phyloP scores from a whole-genome alignment of 2,888 invertebrate species.

The Polydesmus complanatus region DNA sequence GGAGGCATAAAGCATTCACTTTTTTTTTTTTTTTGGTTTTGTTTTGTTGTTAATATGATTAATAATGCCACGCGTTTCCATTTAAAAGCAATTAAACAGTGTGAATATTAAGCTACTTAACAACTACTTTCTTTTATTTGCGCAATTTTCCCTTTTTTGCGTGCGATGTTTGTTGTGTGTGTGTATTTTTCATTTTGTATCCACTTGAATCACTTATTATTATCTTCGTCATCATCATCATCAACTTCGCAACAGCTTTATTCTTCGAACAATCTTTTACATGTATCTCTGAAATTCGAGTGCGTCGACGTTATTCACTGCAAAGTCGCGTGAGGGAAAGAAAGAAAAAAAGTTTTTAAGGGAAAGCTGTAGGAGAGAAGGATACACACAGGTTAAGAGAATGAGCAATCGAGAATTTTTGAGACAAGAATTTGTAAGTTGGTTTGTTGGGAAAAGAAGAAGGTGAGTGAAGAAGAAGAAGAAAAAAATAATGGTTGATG shows the following conservation, averaged over 20 bases:
- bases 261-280: not conserved
- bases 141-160: not conserved
- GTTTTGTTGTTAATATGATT: not conserved
- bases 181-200: no score
- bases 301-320: no score
- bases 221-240: not conserved
- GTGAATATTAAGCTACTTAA: not conserved
- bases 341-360: no score
- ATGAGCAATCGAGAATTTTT: not conserved
- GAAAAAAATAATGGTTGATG: not conserved
- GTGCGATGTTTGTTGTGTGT: no score
- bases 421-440: not conserved
- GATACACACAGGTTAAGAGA: not conserved
- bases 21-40: not conserved
- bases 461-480: not conserved
- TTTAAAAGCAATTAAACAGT: not conserved
- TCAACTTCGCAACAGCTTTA: not conserved
- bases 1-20: no score
- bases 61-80: not conserved
- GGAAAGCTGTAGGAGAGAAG: no score
- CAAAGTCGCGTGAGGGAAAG: no score
- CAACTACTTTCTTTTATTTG: not conserved
- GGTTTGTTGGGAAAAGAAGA: not conserved
- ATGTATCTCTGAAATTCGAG: not conserved
- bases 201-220: no score